A percentile compares a stretch with the other conserved stretches of the same genome.
Evolutionary conservation across 2,113 vertebrate genomes (phyloP).

Genomic region (Murina feae): DNA sequence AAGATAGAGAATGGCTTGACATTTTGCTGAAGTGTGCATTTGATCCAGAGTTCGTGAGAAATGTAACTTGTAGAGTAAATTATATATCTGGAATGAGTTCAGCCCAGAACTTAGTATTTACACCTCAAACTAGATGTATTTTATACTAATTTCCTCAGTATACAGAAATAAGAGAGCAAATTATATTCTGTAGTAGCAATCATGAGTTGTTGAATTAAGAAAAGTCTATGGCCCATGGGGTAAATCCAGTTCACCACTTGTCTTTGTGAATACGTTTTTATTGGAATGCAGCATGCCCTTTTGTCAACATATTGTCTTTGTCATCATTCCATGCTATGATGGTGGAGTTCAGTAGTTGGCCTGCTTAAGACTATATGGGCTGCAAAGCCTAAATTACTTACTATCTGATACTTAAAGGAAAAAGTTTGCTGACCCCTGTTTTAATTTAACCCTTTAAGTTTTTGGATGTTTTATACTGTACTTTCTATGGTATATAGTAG

Average conservation of each 20-base stretch:
- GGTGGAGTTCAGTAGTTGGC: not conserved
- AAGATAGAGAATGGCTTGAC: not conserved
- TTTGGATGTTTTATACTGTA: not conserved
- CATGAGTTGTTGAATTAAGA: not conserved
- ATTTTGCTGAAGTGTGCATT: slow-evolving; percentile 21
- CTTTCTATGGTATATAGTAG: not conserved
- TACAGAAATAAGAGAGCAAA: not conserved
- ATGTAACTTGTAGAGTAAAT: slow-evolving; percentile 9
- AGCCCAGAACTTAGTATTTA: not conserved
- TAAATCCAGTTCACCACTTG: not conserved
- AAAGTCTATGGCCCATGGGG: not conserved
- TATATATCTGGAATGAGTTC: not conserved
- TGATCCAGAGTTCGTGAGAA: not conserved
- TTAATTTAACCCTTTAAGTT: slow-evolving; percentile 4
- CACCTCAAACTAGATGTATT: not conserved
- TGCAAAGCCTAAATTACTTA: not conserved
- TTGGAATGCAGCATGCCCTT: not conserved
- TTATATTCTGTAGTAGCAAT: not conserved
- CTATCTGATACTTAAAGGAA: not conserved
- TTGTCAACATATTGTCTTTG: not conserved
- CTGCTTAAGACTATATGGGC: not conserved
- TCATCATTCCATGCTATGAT: not conserved
- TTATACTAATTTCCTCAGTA: not conserved
- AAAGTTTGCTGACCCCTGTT: not conserved
- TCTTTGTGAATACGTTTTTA: not conserved